These are phyloP conservation scores for Cyphomyrus plagiostoma DNA, from an alignment of 2,113 vertebrate genomes.

Conservation along the genomic window DNA sequence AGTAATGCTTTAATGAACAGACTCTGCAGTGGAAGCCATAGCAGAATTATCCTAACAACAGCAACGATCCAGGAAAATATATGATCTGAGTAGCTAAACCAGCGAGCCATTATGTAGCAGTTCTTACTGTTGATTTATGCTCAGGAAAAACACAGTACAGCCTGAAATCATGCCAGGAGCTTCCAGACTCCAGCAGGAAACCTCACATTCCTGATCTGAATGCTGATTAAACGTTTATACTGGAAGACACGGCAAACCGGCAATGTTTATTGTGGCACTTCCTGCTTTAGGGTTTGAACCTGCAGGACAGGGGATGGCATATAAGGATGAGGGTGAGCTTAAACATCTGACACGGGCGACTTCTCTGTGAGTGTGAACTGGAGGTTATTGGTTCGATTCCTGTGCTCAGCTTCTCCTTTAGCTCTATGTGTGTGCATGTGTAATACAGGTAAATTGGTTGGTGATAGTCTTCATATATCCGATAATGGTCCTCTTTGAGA, in stretches of 20 bases:
- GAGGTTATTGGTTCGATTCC: background rate
- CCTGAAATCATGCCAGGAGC: background rate
- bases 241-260: background rate
- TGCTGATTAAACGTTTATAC: background rate
- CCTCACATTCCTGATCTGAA: background rate
- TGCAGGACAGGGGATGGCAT: background rate
- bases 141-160: background rate
- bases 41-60: background rate
- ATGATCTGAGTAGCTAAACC: background rate
- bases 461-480: background rate
- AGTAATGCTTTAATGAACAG: background rate
- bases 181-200: background rate
- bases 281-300: background rate
- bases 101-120: background rate
- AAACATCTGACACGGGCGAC: background rate
- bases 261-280: background rate
- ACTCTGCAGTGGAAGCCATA: background rate
- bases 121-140: background rate
- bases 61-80: background rate
- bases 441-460: background rate
- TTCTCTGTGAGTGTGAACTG: background rate
- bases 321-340: background rate
- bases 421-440: background rate
- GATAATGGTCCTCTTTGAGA: background rate
- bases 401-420: background rate